Percentiles rank a stretch among this genome's conserved stretches.
These are phyloP conservation scores for Agonum fuliginosum DNA, from an alignment of 2,888 invertebrate species.

Conservation along the genomic window DNA sequence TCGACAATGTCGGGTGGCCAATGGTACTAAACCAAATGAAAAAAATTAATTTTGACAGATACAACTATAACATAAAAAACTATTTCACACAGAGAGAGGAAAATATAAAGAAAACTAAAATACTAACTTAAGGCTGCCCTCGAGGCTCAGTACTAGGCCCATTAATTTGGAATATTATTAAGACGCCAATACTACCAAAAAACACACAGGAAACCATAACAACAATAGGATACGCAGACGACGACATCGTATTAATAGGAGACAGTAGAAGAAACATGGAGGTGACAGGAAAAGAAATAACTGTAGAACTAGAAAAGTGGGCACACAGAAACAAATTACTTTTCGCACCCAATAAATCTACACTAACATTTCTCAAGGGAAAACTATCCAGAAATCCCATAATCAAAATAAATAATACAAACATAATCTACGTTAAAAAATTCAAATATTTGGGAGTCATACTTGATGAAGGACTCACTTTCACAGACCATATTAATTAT, in stretches of 20 bases:
- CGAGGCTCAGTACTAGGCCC: background rate
- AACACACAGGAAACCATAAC: background rate
- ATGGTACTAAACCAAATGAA: background rate
- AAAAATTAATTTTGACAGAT: background rate
- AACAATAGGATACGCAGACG: background rate
- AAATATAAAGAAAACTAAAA: background rate
- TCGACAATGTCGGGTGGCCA: background rate
- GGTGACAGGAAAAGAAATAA: background rate
- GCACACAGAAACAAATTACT: background rate
- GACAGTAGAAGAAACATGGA: background rate
- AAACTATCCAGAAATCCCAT: background rate
- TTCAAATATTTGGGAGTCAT: background rate
- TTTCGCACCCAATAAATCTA: background rate
- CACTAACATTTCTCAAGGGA: background rate
- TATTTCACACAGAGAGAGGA: background rate
- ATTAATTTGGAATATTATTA: too few species aligned
- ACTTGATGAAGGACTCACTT: too few species aligned
- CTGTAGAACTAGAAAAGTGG: too few species aligned
- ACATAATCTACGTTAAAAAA: background rate
- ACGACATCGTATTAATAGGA: background rate
- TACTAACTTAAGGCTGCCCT: background rate
- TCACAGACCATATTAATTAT: background rate
- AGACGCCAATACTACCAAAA: background rate
- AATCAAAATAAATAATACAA: background rate
- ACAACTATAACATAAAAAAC: background rate